Percentiles rank a stretch among this genome's conserved stretches.
Conservation (phyloP, 2,113 vertebrate species). For the Corythaixoides concolor region DNA sequence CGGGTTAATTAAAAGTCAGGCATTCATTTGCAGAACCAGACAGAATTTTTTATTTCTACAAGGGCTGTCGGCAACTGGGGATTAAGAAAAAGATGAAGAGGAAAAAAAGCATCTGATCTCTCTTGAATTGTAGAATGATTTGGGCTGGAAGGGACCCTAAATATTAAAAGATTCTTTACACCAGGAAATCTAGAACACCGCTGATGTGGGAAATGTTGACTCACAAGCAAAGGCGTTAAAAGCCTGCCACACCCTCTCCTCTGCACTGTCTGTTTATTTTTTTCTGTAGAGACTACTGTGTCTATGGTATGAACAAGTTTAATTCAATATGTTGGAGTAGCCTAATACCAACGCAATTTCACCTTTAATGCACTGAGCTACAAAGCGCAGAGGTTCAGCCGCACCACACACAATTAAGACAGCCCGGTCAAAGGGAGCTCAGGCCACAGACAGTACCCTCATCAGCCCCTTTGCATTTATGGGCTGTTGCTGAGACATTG, state of each 20-base stretch:
- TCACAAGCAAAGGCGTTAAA: not conserved
- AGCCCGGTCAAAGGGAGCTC: not conserved
- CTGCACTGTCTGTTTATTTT: not conserved
- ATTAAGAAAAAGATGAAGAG: not conserved
- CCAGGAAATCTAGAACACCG: not conserved
- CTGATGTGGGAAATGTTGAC: not conserved
- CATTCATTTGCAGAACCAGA: slow-evolving; percentile 12
- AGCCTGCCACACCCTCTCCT: not conserved
- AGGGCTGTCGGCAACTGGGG: not conserved
- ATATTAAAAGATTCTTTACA: not conserved
- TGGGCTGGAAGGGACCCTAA: no score
- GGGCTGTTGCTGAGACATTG: not conserved
- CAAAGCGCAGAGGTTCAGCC: not conserved
- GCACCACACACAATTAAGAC: no score
- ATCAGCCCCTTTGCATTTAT: not conserved
- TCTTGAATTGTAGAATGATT: not conserved
- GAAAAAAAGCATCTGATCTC: not conserved
- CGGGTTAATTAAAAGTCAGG: slow-evolving; percentile 50
- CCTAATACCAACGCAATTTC: not conserved
- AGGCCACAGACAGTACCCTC: not conserved
- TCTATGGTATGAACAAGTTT: not conserved
- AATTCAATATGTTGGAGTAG: not conserved
- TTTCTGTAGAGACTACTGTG: not conserved
- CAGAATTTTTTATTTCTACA: slow-evolving; percentile 42
- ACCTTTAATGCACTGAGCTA: not conserved